phyloP scores from a whole-genome alignment of 2,797 vertebrate species.

The Tangara arthus region DNA sequence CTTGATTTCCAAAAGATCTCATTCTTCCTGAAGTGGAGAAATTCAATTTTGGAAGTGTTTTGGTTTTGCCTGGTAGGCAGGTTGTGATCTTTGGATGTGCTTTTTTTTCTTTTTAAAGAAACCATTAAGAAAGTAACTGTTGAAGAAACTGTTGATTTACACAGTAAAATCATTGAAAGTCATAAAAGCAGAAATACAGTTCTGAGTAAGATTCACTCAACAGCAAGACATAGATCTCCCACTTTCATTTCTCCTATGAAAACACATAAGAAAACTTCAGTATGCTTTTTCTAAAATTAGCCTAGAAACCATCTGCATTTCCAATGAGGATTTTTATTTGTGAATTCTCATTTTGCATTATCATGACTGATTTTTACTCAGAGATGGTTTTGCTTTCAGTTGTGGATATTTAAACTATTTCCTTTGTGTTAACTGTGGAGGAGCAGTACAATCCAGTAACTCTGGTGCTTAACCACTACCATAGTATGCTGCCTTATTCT shows the following conservation, averaged over 20 bases:
- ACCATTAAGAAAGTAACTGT: neutral
- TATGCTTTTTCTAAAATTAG: neutral
- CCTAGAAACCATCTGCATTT: neutral
- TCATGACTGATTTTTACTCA: neutral
- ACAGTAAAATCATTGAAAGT: neutral
- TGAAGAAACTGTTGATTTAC: neutral
- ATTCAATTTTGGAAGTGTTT: neutral
- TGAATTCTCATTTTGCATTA: neutral
- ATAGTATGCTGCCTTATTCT: neutral
- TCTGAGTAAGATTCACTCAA: neutral
- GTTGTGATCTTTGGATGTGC: neutral
- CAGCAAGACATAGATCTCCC: neutral
- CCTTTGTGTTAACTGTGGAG: neutral
- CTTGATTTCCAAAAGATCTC: neutral
- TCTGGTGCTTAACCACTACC: neutral
- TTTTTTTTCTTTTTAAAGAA: neutral
- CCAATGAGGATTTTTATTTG: neutral
- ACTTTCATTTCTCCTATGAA: neutral
- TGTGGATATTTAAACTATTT: neutral
- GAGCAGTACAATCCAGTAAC: neutral
- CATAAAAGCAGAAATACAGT: neutral
- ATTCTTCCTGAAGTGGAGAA: neutral
- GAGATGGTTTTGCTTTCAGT: neutral
- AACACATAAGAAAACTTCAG: neutral
- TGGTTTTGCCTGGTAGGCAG: neutral